These are phyloP conservation scores for Podiceps cristatus DNA, from an alignment of 2,113 vertebrate species.

Conservation along the genomic window DNA sequence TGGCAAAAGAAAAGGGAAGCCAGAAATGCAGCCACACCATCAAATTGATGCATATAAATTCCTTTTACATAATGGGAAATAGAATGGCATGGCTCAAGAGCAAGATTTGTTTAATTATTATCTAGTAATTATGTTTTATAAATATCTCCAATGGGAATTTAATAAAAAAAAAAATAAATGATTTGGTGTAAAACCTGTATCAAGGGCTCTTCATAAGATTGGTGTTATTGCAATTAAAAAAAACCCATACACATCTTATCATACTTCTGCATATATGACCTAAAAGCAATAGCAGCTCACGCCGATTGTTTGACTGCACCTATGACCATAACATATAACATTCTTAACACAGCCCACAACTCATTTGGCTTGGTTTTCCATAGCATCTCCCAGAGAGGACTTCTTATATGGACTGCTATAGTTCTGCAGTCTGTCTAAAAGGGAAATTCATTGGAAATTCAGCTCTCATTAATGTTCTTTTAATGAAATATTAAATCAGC, in stretches of 20 bases:
- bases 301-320: not conserved
- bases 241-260: not conserved
- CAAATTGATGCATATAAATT: not conserved
- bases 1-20: not conserved
- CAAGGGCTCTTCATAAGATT: not conserved
- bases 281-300: not conserved
- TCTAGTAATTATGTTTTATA: not conserved
- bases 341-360: not conserved
- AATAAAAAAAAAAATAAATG: too few species aligned
- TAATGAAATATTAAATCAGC: conserved; percentile 43
- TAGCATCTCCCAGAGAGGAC: not conserved
- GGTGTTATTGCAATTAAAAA: not conserved
- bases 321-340: not conserved
- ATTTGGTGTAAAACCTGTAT: not conserved
- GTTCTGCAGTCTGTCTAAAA: not conserved
- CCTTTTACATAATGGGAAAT: not conserved
- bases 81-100: not conserved
- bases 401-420: not conserved
- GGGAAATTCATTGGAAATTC: not conserved
- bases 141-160: not conserved
- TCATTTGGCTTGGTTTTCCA: not conserved
- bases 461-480: not conserved
- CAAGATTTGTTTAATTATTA: not conserved
- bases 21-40: not conserved
- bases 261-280: not conserved